A percentile compares a stretch with the other conserved stretches of the same genome.
phyloP scores from a whole-genome alignment of 2,113 vertebrate genomes.

The Petaurus breviceps region DNA sequence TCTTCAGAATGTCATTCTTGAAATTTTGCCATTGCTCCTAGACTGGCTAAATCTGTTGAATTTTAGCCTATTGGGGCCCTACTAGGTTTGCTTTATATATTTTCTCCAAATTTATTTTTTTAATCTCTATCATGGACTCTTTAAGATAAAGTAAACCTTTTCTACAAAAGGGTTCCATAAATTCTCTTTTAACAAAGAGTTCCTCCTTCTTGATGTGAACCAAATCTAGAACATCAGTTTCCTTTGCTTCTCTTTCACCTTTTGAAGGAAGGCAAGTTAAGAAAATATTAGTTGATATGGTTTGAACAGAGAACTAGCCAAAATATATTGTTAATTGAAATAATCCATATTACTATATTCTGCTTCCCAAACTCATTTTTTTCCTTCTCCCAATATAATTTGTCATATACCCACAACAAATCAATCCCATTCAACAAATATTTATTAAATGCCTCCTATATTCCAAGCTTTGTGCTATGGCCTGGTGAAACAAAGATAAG shows the following conservation, averaged over 20 bases:
- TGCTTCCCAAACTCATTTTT: not conserved
- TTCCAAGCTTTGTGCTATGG: too few relatives aligned
- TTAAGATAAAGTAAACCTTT: not conserved
- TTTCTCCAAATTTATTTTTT: not conserved
- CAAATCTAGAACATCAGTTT: not conserved
- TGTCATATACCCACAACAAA: not conserved
- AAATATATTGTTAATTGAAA: not conserved
- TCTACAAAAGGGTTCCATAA: not conserved
- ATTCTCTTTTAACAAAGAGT: not conserved
- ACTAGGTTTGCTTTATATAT: not conserved
- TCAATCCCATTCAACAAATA: not conserved
- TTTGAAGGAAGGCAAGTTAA: not conserved
- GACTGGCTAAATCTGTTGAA: not conserved
- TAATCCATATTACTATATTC: not conserved
- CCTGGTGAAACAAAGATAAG: too few relatives aligned
- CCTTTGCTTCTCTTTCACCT: not conserved
- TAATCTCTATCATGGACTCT: not conserved
- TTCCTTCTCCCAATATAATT: too few relatives aligned
- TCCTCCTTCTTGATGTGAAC: not conserved
- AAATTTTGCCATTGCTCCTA: not conserved
- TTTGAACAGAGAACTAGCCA: not conserved
- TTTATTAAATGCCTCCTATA: not conserved
- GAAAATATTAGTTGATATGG: not conserved
- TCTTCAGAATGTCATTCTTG: not conserved
- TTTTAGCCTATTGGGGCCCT: not conserved